Conservation (phyloP, 2,888 invertebrate species). For the Drosophila cracens region DNA sequence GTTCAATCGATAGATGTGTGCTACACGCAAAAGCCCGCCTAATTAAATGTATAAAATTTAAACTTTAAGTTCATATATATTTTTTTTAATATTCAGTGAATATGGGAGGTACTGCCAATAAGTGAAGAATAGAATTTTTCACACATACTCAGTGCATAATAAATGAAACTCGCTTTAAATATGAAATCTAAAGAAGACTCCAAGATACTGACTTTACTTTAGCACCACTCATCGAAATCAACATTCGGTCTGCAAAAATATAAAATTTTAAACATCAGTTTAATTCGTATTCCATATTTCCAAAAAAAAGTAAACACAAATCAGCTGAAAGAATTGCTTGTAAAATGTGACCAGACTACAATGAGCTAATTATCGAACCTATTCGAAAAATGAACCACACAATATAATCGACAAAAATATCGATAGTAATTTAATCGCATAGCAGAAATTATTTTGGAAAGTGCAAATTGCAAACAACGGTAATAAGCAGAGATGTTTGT, state of each 20-base stretch:
- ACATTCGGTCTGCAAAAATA: neutral
- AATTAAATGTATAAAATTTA: neutral
- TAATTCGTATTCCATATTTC: conserved; percentile 14
- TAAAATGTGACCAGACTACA: conserved; percentile 6
- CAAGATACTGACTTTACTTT: neutral
- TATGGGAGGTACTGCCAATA: neutral
- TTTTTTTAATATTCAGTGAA: neutral
- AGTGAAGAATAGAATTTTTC: neutral
- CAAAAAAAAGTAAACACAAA: conserved; percentile 40
- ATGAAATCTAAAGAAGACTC: neutral
- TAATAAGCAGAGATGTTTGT: conserved; percentile 24
- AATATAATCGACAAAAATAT: conserved; percentile 16
- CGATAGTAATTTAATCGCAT: conserved; percentile 40
- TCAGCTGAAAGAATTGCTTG: conserved; percentile 28
- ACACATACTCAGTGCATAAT: neutral
- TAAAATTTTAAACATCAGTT: neutral
- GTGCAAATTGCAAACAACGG: conserved; percentile 58
- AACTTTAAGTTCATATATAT: neutral
- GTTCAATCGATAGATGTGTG: conserved; percentile 13
- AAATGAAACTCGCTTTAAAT: neutral
- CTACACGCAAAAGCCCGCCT: neutral
- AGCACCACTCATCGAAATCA: neutral
- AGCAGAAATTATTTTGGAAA: conserved; percentile 49
- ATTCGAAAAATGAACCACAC: neutral
- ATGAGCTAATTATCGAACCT: conserved; percentile 32